A percentile compares a stretch with the other conserved stretches of the same genome.
Conservation (phyloP, 2,797 vertebrate genomes). For the Malacoraja senta region DNA sequence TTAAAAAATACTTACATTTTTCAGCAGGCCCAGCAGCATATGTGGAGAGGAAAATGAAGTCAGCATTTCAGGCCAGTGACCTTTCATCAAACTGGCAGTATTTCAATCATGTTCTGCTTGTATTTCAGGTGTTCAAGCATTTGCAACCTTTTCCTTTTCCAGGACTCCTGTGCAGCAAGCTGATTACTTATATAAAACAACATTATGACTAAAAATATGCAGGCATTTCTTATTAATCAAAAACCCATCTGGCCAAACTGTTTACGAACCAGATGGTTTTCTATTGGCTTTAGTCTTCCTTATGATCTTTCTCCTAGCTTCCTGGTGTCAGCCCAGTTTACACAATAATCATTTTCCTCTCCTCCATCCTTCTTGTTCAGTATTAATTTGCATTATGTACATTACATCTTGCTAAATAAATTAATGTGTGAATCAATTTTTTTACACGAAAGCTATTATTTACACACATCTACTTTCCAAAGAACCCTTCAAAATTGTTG, state of each 20-base stretch:
- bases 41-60: no score
- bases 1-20: no score
- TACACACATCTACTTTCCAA: background rate
- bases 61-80: no score
- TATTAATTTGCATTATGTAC: background rate
- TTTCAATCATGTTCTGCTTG: no score
- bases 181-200: background rate
- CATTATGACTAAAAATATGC: background rate
- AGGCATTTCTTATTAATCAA: conserved; percentile 12
- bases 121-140: no score
- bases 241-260: background rate
- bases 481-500: background rate
- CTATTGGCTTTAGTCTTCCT: background rate
- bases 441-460: background rate
- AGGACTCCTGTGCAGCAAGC: background rate
- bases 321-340: background rate
- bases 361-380: background rate
- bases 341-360: background rate
- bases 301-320: background rate
- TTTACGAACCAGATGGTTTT: conserved; percentile 6
- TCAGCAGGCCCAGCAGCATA: no score
- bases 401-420: background rate
- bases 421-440: background rate
- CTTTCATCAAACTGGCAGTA: no score
- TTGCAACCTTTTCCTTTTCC: no score